phyloP scores from a whole-genome alignment of 2,113 vertebrate genomes.

The Scartelaos histophorus region DNA sequence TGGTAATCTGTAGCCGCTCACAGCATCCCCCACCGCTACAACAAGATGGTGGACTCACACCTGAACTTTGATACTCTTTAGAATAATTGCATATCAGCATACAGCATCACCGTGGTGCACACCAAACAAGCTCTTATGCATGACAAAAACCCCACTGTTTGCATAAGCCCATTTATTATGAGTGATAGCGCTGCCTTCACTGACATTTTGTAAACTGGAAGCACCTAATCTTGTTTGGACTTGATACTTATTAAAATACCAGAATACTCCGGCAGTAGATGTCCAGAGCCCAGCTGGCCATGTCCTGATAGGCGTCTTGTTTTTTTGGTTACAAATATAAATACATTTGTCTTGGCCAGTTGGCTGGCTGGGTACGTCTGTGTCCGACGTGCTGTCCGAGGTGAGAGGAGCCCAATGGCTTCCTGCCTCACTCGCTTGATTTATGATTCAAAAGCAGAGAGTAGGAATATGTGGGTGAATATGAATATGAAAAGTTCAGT shows the following conservation, averaged over 20 bases:
- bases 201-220: conserved; percentile 83
- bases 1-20: conserved; percentile 67
- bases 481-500: conserved; percentile 59
- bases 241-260: conserved; percentile 84
- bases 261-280: conserved; percentile 71
- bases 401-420: conserved; percentile 68
- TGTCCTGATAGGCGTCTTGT: conserved; percentile 73
- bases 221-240: conserved; percentile 82
- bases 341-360: conserved; percentile 80
- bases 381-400: conserved; percentile 65
- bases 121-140: conserved; percentile 79
- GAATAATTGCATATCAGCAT: conserved; percentile 86
- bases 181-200: conserved; percentile 80
- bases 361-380: conserved; percentile 50
- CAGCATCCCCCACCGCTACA: conserved; percentile 58
- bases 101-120: conserved; percentile 71
- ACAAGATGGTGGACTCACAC: conserved; percentile 66
- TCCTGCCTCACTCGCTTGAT: conserved; percentile 73
- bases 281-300: conserved; percentile 66
- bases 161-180: conserved; percentile 85
- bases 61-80: conserved; percentile 83
- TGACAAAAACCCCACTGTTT: conserved; percentile 77
- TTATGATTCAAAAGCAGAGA: conserved; percentile 66
- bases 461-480: conserved; percentile 47
- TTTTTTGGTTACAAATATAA: conserved; percentile 76